Evolutionary conservation across 2,797 vertebrate species (phyloP), one percentile per base, ranked within the genome.

Genomic region (Tympanoctomys barrerae): DNA sequence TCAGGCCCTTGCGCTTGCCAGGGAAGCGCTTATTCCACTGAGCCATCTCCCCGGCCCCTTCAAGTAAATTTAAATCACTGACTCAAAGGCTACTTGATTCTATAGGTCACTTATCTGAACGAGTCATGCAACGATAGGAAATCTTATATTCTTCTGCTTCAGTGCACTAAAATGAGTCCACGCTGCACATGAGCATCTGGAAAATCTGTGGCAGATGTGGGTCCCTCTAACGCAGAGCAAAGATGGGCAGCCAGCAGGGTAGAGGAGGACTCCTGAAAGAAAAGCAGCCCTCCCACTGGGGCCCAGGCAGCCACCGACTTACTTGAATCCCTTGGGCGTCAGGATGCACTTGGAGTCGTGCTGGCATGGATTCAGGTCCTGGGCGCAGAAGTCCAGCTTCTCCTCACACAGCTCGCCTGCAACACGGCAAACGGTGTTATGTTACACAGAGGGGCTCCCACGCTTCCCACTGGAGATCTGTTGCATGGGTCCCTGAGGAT

Each of bases 331-430:
- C 96, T 99, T 99, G 46, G 98, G 98, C 10, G 98, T 99, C 98
- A 99, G 98, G 97, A 99, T 99, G 97, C 99, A 99, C 98, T 99
- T 99, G 81, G 99, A 99, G 97, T 99, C 99, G 6, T 99, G 99
- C 95, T 99, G 99, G 98, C 99, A 99, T n/a, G 99, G 99, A 97
- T 99, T 99, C 97, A 99, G 97, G 90, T 99, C 99, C 64, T 99
- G 99, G 97, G 99, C 99, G 95, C 99, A 99, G 98, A 99, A 99
- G 98, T 99, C 99, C 98, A 99, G 98, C 98, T 99, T 99, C 98
- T 99, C 99, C 96, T 99, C 99, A 97, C 99, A 99, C 61, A 99
- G 98, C 97, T 99, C 99, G 78, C 99, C 99, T 99, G 98, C 83
- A 98, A 99, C 93, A 98, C 18, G 98, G 97, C 18, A 97, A 90